Conservation (phyloP, 2,797 vertebrate genomes). For the Phrynocephalus vlangalii region DNA sequence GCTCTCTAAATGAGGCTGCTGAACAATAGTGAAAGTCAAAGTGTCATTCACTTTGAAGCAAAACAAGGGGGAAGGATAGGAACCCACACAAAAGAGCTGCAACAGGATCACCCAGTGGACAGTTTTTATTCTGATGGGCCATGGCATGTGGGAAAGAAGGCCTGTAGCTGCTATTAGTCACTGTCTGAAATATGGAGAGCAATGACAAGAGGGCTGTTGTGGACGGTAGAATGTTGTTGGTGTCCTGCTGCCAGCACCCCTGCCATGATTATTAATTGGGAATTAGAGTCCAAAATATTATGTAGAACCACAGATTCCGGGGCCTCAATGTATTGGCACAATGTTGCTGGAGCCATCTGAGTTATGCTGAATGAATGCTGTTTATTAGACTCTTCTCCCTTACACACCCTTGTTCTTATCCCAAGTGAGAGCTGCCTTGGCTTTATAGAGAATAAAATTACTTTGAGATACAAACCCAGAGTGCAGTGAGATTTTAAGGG, state of each 20-base stretch:
- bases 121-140: background rate
- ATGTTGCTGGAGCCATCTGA: no score
- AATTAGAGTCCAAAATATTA: no score
- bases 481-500: no score
- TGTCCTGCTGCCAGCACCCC: background rate
- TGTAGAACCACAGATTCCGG: no score
- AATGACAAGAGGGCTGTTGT: background rate
- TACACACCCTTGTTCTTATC: no score
- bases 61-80: background rate
- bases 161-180: background rate
- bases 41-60: fast-evolving
- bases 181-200: background rate
- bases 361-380: no score
- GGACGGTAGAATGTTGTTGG: background rate
- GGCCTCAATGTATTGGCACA: no score
- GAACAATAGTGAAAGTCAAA: conserved; percentile 14
- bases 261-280: background rate
- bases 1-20: background rate
- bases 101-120: background rate
- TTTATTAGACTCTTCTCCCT: no score
- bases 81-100: background rate
- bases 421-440: no score
- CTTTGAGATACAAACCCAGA: background rate
- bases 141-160: background rate
- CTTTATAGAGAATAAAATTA: background rate